These are phyloP conservation scores for Sus cebifrons DNA, from an alignment of 2,797 vertebrate genomes.

Conservation along the genomic window DNA sequence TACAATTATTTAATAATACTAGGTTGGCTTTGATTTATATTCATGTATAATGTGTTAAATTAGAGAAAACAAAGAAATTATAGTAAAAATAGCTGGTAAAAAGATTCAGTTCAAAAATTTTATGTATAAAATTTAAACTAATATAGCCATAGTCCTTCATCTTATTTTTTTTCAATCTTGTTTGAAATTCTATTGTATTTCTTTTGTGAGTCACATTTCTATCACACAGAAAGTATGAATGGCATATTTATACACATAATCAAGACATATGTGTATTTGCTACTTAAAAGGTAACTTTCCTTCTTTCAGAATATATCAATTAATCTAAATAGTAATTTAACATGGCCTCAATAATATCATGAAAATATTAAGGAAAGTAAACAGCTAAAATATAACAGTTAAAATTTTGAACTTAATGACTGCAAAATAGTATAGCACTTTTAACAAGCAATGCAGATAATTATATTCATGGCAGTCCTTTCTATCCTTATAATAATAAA, in stretches of 20 bases:
- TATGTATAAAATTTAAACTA: background rate
- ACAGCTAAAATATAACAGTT: constrained; percentile 93
- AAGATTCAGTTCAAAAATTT: background rate
- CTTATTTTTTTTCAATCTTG: background rate
- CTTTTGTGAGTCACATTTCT: background rate
- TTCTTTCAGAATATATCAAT: background rate
- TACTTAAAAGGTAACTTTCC: background rate
- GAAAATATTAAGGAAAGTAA: constrained; percentile 90
- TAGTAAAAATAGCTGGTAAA: background rate
- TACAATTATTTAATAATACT: background rate
- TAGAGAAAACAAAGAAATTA: background rate
- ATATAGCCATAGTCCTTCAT: background rate
- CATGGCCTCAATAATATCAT: constrained; percentile 85
- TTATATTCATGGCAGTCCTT: constrained; percentile 92
- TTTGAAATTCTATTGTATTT: background rate
- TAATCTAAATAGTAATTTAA: constrained; percentile 86
- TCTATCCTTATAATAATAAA: constrained; percentile 94
- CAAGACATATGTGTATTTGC: background rate
- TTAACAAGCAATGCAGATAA: constrained; percentile 93
- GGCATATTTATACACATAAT: background rate
- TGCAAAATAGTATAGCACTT: constrained; percentile 91
- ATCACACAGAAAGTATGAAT: background rate
- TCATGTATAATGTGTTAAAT: background rate
- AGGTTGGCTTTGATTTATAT: background rate
- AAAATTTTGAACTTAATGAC: constrained; percentile 95